Percentiles rank a stretch among this genome's conserved stretches.
phyloP scores from a whole-genome alignment of 2,888 invertebrate species.

The Mesochorus sp. region DNA sequence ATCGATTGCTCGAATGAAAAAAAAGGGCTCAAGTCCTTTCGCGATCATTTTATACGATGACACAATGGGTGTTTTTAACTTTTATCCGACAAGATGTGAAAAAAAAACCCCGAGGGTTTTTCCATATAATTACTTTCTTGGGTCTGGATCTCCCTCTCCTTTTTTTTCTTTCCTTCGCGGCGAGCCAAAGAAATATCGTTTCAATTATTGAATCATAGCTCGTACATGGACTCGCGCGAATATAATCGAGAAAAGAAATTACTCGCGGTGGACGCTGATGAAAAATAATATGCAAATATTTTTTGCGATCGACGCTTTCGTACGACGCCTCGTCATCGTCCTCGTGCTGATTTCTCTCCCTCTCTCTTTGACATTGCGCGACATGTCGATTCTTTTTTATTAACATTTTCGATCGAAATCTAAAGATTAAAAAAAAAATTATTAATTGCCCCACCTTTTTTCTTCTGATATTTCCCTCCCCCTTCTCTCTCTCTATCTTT shows the following conservation, averaged over 20 bases:
- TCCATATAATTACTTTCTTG: no score
- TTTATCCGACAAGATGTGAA: no score
- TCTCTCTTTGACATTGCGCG: conserved; percentile 37
- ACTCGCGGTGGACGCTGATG: conserved; percentile 33
- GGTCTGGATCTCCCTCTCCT: no score
- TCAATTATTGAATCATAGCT: background rate
- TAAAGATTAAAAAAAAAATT: background rate
- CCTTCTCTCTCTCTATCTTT: background rate
- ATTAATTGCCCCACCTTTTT: background rate
- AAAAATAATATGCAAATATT: conserved; percentile 51
- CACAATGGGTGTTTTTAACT: conserved; percentile 8
- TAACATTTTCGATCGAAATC: background rate
- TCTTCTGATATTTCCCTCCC: background rate
- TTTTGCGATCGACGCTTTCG: conserved; percentile 22
- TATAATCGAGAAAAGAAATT: conserved; percentile 25
- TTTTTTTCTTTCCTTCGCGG: background rate
- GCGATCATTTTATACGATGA: background rate
- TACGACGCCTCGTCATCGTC: conserved; percentile 38
- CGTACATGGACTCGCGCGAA: background rate
- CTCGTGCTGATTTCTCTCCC: conserved; percentile 56
- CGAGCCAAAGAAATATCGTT: no score
- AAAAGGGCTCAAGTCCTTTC: background rate
- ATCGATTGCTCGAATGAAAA: background rate
- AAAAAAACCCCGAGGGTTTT: no score
- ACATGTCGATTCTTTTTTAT: background rate